A percentile compares a stretch with the other conserved stretches of the same genome.
Evolutionary conservation across 2,113 vertebrate genomes (phyloP).

Genomic region (Sphaerodactylus townsendi): DNA sequence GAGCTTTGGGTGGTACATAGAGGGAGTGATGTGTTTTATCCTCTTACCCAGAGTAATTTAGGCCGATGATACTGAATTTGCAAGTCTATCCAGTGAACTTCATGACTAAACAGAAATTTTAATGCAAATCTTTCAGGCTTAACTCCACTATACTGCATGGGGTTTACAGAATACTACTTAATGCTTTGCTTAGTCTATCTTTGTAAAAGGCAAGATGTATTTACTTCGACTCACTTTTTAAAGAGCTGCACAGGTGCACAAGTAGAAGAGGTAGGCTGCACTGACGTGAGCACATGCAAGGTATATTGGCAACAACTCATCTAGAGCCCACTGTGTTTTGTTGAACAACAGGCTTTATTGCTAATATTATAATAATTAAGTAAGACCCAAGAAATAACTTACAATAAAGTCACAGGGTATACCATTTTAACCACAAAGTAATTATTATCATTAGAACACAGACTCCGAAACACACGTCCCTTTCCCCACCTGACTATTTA

Average conservation of each 20-base stretch:
- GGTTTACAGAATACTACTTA: background rate
- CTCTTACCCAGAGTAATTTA: background rate
- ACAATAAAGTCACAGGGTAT: background rate
- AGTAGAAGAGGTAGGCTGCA: too few species aligned
- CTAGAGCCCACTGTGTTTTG: too few species aligned
- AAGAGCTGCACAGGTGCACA: too few species aligned
- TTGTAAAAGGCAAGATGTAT: too few species aligned
- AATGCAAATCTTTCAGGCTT: background rate
- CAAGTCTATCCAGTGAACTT: too few species aligned
- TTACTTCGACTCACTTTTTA: too few species aligned
- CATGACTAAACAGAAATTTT: too few species aligned
- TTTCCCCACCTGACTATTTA: background rate
- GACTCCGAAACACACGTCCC: background rate
- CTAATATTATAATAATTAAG: background rate
- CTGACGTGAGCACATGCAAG: too few species aligned
- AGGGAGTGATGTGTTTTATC: background rate
- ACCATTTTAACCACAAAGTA: background rate
- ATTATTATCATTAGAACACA: background rate
- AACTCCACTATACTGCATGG: background rate
- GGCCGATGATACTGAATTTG: background rate
- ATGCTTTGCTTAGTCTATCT: too few species aligned
- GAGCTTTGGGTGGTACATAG: background rate
- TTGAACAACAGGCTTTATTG: too few species aligned
- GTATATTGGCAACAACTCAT: too few species aligned
- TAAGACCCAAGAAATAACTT: too few species aligned